Evolutionary conservation across 2,113 vertebrate genomes (phyloP), one percentile per base, ranked within the genome.

Genomic region (Spilogale gracilis): DNA sequence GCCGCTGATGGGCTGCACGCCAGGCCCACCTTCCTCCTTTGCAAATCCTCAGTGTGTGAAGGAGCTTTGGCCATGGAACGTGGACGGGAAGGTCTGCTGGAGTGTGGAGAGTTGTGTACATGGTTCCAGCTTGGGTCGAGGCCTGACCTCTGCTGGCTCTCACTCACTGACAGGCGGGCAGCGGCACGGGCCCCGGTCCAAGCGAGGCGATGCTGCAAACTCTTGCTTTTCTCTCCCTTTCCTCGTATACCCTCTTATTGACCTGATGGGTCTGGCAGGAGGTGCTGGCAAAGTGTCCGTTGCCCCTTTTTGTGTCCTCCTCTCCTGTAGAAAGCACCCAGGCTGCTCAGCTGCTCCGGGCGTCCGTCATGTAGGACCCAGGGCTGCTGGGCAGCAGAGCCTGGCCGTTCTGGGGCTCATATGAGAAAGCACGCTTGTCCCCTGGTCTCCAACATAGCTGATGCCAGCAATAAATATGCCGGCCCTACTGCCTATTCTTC

Each of bases 241-340:
- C 32, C 38, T 50, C 9, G 38, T 38, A 18, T 0, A 0, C 8
- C 32, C 13, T 17, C 23, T 45, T 3, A 17, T 6, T 38, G 60
- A 14, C 60, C 2, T 43, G 67, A 84, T 17, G 43, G 13, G 8
- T 58, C 32, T 71, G 7, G 90, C 11, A 13, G 69, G 58, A 45
- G 56, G 60, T 5, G 0, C 17, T 3, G 20, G 58, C 23, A 1
- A 52, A 27, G 10, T 2, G 2, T 54, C 43, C n/a, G 73, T 69
- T 27, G 52, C 3, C 38, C 32, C 38, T 91, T 48, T n/a, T 3
- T 18, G 6, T n/a, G 5, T 5, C 9, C 12, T 79, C 54, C 3
- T 82, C 6, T 21, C 13, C 58, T 74, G 6, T 5, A 52, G 60
- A 73, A 43, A 60, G 8, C 38, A 17, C 58, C 13, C 7, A 3